Evolutionary conservation across 2,113 vertebrate species (phyloP), one percentile per base, ranked within the genome.

Genomic region (Varanus salvator): DNA sequence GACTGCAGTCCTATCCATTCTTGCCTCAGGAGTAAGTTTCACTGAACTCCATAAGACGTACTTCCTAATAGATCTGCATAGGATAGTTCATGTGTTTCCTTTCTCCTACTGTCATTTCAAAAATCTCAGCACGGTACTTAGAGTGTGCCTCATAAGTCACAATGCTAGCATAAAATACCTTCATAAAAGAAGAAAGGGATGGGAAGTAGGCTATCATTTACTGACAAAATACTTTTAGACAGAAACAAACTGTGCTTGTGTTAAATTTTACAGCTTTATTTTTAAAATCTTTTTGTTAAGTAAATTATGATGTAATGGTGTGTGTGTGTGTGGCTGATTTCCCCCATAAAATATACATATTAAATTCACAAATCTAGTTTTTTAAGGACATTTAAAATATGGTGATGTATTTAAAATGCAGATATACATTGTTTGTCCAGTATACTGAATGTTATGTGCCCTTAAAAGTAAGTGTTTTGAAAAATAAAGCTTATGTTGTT

Each of bases 381-480:
- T 94, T 92, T 85, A 74, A 89, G 93, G 94, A 90, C 93, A 64
- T 89, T 94, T 95, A 96, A 94, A 95, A 93, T 92, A 95, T 95
- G 94, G 93, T 94, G 92, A 31, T 93, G 86, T 94, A 94, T 90
- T 85, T 90, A 92, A 84, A 7, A 94, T 91, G 93, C 94, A 93
- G 86, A 96, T 90, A 86, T 94, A 74, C 29, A 93, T 50, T 94
- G 90, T 95, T 95, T 60, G 90, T 94, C 95, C 90, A 94, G 80
- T 96, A 69, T 92, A 91, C 84, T 90, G 90, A 96, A 85, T 94
- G 92, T 96, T 96, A 85, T 95, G 93, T 96, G 94, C 94, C 94
- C 95, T 96, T 95, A 94, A 95, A 91, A 94, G 91, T 96, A 93
- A 88, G 95, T 94, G 93, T 95, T 96, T 96, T 96, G 69, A 60